Percentiles rank a stretch among this genome's conserved stretches.
phyloP scores from a whole-genome alignment of 2,113 vertebrate species.

The Tachysurus vachellii region DNA sequence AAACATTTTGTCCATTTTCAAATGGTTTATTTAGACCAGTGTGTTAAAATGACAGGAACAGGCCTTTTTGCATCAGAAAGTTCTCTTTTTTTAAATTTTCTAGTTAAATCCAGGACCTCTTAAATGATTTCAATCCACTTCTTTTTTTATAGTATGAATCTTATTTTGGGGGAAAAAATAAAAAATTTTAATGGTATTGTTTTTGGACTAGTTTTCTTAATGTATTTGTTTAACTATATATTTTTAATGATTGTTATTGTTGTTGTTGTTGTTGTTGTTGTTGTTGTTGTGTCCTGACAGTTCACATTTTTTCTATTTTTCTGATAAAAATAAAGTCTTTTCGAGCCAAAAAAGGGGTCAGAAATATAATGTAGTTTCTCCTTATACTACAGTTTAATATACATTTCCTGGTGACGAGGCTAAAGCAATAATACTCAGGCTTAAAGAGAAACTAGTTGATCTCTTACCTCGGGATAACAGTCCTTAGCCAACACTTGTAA shows the following conservation, averaged over 20 bases:
- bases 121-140: not conserved
- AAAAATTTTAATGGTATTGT: not conserved
- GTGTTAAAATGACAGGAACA: not conserved
- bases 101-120: not conserved
- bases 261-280: not conserved
- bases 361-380: not conserved
- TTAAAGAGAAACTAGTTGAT: not conserved
- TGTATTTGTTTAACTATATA: not conserved
- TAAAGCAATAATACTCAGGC: not conserved
- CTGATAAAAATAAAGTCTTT: not conserved
- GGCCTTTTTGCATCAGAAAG: not conserved
- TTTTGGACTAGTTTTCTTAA: not conserved
- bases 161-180: not conserved
- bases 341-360: not conserved
- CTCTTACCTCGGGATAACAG: conserved; percentile 92
- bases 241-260: not conserved
- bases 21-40: not conserved
- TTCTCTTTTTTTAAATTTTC: not conserved
- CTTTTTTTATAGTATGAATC: not conserved
- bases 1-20: not conserved
- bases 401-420: not conserved
- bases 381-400: not conserved
- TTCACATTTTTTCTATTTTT: not conserved
- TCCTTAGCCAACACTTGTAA: conserved; percentile 93
- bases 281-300: not conserved